Evolutionary conservation across 92 coral and sea anemone species (phyloP).

Genomic region (Pocillopora grandis): DNA sequence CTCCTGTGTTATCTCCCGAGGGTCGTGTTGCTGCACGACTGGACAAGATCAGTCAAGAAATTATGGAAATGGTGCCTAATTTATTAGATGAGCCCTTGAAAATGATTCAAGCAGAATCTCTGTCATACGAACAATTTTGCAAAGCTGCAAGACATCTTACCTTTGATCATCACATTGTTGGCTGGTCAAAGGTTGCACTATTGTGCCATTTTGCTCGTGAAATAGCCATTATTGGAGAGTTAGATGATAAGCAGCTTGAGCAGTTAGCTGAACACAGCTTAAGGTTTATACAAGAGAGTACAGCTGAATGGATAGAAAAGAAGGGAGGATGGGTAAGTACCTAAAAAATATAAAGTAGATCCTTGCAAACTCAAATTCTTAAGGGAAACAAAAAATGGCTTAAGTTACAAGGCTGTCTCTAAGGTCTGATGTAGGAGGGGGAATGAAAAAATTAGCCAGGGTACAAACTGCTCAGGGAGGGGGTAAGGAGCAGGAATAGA

Average conservation of each 20-base stretch:
- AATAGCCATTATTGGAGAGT: slow-evolving; percentile 80
- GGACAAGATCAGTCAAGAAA: slow-evolving; percentile 86
- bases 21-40: slow-evolving; percentile 93
- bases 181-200: slow-evolving; percentile 96
- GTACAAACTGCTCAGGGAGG: too few species aligned
- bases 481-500: too few species aligned
- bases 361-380: background rate
- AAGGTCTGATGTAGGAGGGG: too few species aligned
- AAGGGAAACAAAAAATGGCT: background rate
- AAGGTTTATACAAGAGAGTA: slow-evolving; percentile 87
- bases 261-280: slow-evolving; percentile 85
- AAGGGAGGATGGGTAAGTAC: slow-evolving; percentile 98
- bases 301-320: slow-evolving; percentile 92
- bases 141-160: slow-evolving; percentile 85
- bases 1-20: slow-evolving; percentile 97
- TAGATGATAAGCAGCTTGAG: slow-evolving; percentile 79
- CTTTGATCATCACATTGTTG: slow-evolving; percentile 76
- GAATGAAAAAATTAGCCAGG: too few species aligned
- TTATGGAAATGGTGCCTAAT: slow-evolving; percentile 78
- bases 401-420: too few species aligned
- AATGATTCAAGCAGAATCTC: slow-evolving; percentile 54
- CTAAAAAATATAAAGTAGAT: background rate
- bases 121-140: slow-evolving; percentile 85
- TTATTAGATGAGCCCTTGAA: slow-evolving; percentile 82
- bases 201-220: slow-evolving; percentile 96